Evolutionary conservation across 2,797 vertebrate species (phyloP), one percentile per base, ranked within the genome.

Genomic region (Miichthys miiuy): DNA sequence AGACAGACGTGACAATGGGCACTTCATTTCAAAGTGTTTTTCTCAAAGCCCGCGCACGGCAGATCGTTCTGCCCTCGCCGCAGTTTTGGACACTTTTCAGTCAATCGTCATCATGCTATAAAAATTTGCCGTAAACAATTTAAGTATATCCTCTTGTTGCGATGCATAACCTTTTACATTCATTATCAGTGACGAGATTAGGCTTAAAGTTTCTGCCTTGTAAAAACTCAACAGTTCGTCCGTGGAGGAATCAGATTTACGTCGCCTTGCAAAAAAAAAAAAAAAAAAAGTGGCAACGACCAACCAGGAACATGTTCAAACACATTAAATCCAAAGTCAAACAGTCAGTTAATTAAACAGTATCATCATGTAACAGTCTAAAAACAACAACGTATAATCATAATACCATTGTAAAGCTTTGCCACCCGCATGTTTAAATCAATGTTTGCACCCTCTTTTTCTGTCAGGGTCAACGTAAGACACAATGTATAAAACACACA

Each of bases 131-230:
- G 25, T 77, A 86, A 88, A 89, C 68, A 75, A 46, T 55, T 68
- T 42, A 34, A 79, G 70, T 64, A 44, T 27, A 52, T 64, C 18
- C 8, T 41, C 16, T 81, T 63, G 72, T 77, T 83, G 57, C 44
- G 21, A 84, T 85, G 88, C 85, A 89, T 88, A 88, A 88, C 76
- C 68, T 71, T 92, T 89, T 93, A 95, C 94, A 95, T 94, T 94
- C 92, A 92, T 80, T 56, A 91, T 90, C 87, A 89, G 77, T 76
- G 77, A 84, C 71, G 56, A 84, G 70, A 73, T 86, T 67, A 77
- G 84, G 81, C 72, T 74, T 72, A 80, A 83, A 87, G 82, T 81
- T 72, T 85, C 69, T 68, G 72, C 80, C 84, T 83, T 12, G 56
- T 85, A 77, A 88, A 87, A 89, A 84, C 64, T 83, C 69, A 80